Percentiles rank a stretch among this genome's conserved stretches.
phyloP scores from a whole-genome alignment of 2,888 invertebrate genomes.

The Griposia aprilina region DNA sequence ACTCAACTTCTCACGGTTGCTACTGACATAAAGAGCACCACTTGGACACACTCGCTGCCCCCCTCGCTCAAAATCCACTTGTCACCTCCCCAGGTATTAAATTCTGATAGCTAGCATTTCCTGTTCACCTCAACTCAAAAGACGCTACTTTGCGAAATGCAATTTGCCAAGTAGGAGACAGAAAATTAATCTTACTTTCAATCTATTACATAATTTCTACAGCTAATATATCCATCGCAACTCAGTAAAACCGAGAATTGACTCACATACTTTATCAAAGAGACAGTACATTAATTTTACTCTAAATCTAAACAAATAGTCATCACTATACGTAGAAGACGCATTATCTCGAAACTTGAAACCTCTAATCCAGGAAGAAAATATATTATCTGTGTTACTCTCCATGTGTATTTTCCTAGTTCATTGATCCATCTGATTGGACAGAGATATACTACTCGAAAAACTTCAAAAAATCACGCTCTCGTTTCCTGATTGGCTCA shows the following conservation, averaged over 20 bases:
- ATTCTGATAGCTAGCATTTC: slow-evolving; percentile 50
- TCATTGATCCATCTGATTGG: slow-evolving; percentile 29
- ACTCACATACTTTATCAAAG: slow-evolving; percentile 1
- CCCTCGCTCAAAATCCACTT: slow-evolving; percentile 2
- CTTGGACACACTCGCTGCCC: slow-evolving; percentile 11
- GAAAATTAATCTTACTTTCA: slow-evolving; percentile 29
- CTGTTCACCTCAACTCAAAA: slow-evolving; percentile 32
- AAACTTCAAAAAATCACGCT: slow-evolving; percentile 36
- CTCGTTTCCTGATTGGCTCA: slow-evolving; percentile 30
- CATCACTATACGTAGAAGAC: slow-evolving; percentile 18
- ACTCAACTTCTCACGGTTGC: slow-evolving; percentile 29
- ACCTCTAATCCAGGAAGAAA: slow-evolving; percentile 17
- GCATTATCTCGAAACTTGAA: slow-evolving; percentile 17
- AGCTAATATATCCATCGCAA: neutral
- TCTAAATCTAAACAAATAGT: slow-evolving; percentile 34
- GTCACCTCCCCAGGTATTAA: slow-evolving; percentile 46
- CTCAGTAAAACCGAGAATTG: neutral
- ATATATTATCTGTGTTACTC: slow-evolving; percentile 22
- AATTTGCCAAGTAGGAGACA: slow-evolving; percentile 16
- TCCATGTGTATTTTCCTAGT: slow-evolving; percentile 7
- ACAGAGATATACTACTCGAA: slow-evolving; percentile 13
- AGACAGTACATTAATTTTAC: neutral
- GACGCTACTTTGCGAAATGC: slow-evolving; percentile 33
- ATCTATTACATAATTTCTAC: neutral
- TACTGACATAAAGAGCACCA: slow-evolving; percentile 33